These are phyloP conservation scores for Lithobates pipiens DNA, from an alignment of 2,797 vertebrate genomes.

Conservation along the genomic window DNA sequence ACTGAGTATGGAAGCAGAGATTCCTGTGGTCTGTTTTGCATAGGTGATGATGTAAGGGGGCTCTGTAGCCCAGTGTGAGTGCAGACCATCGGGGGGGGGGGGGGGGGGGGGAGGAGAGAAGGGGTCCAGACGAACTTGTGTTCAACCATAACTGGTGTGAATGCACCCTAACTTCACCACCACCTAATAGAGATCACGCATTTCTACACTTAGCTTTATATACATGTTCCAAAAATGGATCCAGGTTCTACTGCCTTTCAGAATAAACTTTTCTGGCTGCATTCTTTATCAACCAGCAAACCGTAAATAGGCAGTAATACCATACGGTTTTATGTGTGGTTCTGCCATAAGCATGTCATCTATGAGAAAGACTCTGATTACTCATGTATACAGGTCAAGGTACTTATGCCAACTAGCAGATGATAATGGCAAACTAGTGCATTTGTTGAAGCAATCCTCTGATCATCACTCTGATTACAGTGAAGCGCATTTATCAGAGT, in stretches of 20 bases:
- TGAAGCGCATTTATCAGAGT: slow-evolving; percentile 2
- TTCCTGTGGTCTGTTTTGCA: too few relatives aligned
- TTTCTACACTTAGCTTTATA: not conserved
- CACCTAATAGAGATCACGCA: not conserved
- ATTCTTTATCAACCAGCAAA: too few relatives aligned
- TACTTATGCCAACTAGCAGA: slow-evolving; percentile 14
- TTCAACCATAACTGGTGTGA: too few relatives aligned
- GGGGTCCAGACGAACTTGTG: too few relatives aligned
- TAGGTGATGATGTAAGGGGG: too few relatives aligned
- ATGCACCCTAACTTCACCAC: too few relatives aligned
- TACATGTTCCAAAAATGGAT: not conserved
- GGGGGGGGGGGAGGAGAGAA: too few relatives aligned
- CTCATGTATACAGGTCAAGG: slow-evolving; percentile 4
- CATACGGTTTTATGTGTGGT: not conserved
- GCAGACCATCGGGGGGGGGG: too few relatives aligned
- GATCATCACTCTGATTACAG: slow-evolving; percentile 12
- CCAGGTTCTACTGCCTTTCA: not conserved
- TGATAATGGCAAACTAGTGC: not conserved
- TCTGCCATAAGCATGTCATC: not conserved
- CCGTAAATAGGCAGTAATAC: not conserved
- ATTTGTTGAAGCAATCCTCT: not conserved
- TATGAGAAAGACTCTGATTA: slow-evolving; percentile 53
- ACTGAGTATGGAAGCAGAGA: too few relatives aligned
- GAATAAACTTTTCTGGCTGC: not conserved
- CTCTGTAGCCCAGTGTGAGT: too few relatives aligned